Evolutionary conservation across 2,113 vertebrate genomes (phyloP).

Genomic region (Corythornis cristatus): DNA sequence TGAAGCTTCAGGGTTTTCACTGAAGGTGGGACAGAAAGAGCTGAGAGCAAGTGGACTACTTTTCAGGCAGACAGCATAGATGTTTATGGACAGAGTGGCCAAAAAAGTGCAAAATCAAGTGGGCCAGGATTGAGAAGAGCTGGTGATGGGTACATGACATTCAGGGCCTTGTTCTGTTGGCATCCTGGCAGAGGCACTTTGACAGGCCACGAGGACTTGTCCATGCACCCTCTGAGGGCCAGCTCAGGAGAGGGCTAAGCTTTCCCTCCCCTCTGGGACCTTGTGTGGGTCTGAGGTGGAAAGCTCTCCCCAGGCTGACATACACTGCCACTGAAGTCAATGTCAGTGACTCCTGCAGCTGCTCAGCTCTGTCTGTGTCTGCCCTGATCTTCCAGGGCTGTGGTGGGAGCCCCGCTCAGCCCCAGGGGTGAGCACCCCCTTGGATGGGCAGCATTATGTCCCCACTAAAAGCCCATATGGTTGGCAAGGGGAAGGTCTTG

Average conservation of each 20-base stretch:
- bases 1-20: neutral
- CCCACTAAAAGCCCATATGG: neutral
- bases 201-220: neutral
- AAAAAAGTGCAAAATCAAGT: neutral
- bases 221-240: rapidly evolving
- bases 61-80: neutral
- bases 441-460: rapidly evolving
- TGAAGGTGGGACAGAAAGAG: neutral
- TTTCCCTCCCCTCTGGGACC: neutral
- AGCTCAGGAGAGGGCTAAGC: neutral
- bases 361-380: neutral
- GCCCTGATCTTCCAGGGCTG: neutral
- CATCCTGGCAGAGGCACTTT: neutral
- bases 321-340: rapidly evolving
- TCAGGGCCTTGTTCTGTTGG: neutral
- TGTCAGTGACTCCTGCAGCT: neutral
- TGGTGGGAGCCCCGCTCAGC: rapidly evolving
- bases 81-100: neutral
- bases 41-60: neutral
- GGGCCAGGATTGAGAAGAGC: neutral
- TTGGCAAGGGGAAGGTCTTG: neutral
- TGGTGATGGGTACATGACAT: neutral
- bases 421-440: rapidly evolving
- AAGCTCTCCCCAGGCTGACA: neutral
- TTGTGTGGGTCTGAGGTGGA: neutral